These are phyloP conservation scores for Danio albolineatus DNA, from an alignment of 2,797 vertebrate species.

Conservation along the genomic window DNA sequence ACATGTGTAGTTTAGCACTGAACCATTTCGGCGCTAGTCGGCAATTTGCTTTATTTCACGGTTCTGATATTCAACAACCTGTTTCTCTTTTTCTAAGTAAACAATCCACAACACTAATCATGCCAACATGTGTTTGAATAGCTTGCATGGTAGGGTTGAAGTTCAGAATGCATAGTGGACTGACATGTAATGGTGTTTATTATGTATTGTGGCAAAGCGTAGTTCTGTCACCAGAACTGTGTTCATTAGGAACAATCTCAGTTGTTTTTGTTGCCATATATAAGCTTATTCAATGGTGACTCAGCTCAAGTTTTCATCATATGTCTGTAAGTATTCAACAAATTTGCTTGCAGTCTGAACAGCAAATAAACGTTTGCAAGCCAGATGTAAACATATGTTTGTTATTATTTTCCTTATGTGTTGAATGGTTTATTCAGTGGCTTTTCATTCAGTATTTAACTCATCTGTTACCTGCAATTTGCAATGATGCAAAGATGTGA, in stretches of 20 bases:
- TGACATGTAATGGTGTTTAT: constrained; percentile 17
- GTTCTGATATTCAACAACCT: constrained; percentile 31
- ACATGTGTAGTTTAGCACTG: constrained; percentile 45
- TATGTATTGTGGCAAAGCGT: constrained; percentile 1
- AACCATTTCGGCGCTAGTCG: constrained; percentile 35
- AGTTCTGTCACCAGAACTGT: neutral
- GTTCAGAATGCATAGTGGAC: neutral
- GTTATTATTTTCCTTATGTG: neutral
- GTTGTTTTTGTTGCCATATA: constrained; percentile 7
- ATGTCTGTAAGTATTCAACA: neutral
- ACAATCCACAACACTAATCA: constrained; percentile 38
- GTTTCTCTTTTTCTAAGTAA: constrained; percentile 50
- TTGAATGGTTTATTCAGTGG: neutral
- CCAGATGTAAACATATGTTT: neutral
- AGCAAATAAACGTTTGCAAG: neutral
- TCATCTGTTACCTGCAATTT: neutral
- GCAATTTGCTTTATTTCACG: constrained; percentile 53
- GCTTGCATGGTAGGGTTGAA: constrained; percentile 10
- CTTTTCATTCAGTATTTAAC: no score
- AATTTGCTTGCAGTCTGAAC: neutral
- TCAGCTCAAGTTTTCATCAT: constrained; percentile 1
- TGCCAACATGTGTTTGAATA: constrained; percentile 24
- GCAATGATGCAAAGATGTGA: no score
- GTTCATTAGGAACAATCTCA: neutral
- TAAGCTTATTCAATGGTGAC: neutral